Conservation (phyloP, 2,888 invertebrate genomes). For the Sinhomidia bicolor region DNA sequence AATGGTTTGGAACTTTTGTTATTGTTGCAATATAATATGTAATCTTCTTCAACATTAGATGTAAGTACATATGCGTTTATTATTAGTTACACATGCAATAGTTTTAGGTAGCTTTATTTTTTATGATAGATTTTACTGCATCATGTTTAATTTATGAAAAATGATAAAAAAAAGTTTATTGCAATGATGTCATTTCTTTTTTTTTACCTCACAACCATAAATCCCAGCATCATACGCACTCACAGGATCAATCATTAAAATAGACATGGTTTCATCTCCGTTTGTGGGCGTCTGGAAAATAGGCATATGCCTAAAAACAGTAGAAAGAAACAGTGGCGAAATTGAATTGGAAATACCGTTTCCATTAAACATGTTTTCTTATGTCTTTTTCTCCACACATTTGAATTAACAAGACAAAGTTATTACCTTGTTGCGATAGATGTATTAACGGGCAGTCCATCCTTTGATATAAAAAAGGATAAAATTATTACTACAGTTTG, state of each 20-base stretch:
- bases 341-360: background rate
- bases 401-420: background rate
- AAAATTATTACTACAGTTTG: too few species aligned
- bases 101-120: too few species aligned
- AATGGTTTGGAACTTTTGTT: too few species aligned
- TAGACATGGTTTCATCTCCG: constrained; percentile 86
- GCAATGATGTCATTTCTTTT: too few species aligned
- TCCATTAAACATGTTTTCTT: background rate
- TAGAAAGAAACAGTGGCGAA: background rate
- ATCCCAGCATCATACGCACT: constrained; percentile 88
- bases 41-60: too few species aligned
- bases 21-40: too few species aligned
- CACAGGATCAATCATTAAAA: constrained; percentile 88
- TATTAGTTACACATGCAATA: too few species aligned
- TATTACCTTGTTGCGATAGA: constrained; percentile 72
- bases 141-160: too few species aligned
- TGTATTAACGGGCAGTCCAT: constrained; percentile 72
- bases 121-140: too few species aligned
- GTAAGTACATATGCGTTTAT: too few species aligned
- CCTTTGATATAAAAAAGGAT: too few species aligned
- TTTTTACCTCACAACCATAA: constrained; percentile 88
- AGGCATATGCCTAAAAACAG: constrained; percentile 21
- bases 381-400: background rate
- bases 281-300: constrained; percentile 25
- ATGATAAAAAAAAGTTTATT: background rate